Evolutionary conservation across 2,888 invertebrate species (phyloP), one percentile per base, ranked within the genome.

Genomic region (Microctonus brassicae): DNA sequence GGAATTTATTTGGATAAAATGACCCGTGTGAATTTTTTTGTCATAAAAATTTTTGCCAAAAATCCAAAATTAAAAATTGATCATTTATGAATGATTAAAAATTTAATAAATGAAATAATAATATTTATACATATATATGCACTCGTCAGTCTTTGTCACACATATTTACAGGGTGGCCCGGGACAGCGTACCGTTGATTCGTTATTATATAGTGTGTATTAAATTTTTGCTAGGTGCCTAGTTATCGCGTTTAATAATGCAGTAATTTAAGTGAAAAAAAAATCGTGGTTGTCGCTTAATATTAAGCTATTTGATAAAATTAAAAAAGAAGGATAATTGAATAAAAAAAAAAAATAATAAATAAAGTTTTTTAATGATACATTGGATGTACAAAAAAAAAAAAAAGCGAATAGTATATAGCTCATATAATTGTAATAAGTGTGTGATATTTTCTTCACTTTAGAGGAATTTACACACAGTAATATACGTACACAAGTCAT

Each of bases 101-200:
- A 7, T 9, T 9, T 20, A 29, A 58, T 33, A 58, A 29, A 33
- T 62, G 9, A 13, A 13, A n/a, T n/a, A n/a, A n/a, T n/a, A 24
- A 58, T 58, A 58, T 17, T n/a, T 33, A 58, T 61, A 61, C 20
- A 20, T 36, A 36, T 61, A 24, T 64, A 74, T 75, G 77, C 77
- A 75, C 77, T 77, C 74, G 76, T 77, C 76, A 76, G 73, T 76
- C 74, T 76, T 77, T 72, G 76, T 76, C 75, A 76, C 75, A 73
- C 73, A 73, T 73, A 67, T 47, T 72, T 73, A 77, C 74, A 79
- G 80, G 81, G 86, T 86, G 83, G 84, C 84, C 86, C 83, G 84
- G 84, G 82, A 82, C 79, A 76, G 78, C 75, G 79, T 79, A 76
- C 73, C 76, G 69, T 75, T 63, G 66, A 66, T 72, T 74, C 69